Evolutionary conservation across 2,888 invertebrate species (phyloP), one percentile per base, ranked within the genome.

Genomic region (Drosophila testacea): DNA sequence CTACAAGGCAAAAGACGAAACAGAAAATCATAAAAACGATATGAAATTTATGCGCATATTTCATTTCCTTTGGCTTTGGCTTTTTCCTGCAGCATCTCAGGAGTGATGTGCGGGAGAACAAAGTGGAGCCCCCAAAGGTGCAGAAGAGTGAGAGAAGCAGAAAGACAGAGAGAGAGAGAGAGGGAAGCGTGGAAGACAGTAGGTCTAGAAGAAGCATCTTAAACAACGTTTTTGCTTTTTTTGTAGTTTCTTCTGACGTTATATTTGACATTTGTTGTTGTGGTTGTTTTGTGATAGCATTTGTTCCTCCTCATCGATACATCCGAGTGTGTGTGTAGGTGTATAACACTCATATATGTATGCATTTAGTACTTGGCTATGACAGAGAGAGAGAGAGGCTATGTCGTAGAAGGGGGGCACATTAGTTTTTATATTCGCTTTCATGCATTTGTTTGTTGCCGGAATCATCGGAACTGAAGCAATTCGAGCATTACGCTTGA

Each of bases 11-110:
- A 57, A 69, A 79, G 72, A 69, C 72, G 67, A 74, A 75, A 81
- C 67, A 79, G 68, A 71, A 85, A 87, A 85, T 85, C 85, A 85
- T 87, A 85, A 87, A 87, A 85, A 83, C 83, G 85, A 85, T 87
- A 87, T 85, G 81, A 85, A 85, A 85, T 87, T 87, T 85, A 87
- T 85, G 85, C 85, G 87, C 85, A 87, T 85, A 85, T 87, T 87
- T 85, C 83, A 83, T 87, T 87, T 89, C 82, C 77, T 79, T 80
- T 85, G 50, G 79, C 69, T 66, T 64, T 73, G 69, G 62, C 68
- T 59, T 59, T 69, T 67, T 73, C 69, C 67, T 36, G 52, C 52
- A 38, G 28, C 52, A 10, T n/a, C 34, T 50, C 16, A 22, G 34
- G 34, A 6, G 6, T 22, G 47, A 30, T 30, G 47, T 13, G 47